Evolutionary conservation across 2,888 invertebrate genomes (phyloP).

Genomic region (Sussaba pulchella): DNA sequence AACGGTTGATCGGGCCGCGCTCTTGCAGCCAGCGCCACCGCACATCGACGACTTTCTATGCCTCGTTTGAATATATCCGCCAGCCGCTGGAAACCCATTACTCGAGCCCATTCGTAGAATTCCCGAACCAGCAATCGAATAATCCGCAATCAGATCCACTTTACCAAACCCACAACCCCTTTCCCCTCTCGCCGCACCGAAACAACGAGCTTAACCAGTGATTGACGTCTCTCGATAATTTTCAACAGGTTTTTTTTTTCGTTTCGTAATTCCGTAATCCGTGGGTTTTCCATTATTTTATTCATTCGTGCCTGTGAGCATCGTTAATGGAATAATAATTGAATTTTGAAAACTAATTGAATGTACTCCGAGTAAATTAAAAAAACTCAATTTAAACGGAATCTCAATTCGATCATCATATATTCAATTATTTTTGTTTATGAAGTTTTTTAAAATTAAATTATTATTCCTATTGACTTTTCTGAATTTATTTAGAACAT

Average conservation of each 20-base stretch:
- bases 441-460: no score
- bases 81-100: constrained; percentile 55
- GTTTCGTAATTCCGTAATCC: background rate
- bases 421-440: no score
- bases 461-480: no score
- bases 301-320: no score
- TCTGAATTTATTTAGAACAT: no score
- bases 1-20: constrained; percentile 70
- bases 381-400: no score
- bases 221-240: background rate
- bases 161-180: no score
- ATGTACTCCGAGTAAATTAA: no score
- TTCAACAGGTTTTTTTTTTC: background rate
- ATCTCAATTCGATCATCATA: no score
- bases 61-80: constrained; percentile 65
- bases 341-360: no score
- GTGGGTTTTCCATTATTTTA: background rate
- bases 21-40: no score
- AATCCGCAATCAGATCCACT: constrained; percentile 51
- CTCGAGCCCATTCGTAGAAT: constrained; percentile 54
- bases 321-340: no score
- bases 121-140: constrained; percentile 45
- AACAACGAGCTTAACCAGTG: constrained; percentile 25
- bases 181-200: background rate
- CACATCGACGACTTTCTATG: constrained; percentile 67